Evolutionary conservation across 2,113 vertebrate species (phyloP).

Genomic region (Dasyurus viverrinus): DNA sequence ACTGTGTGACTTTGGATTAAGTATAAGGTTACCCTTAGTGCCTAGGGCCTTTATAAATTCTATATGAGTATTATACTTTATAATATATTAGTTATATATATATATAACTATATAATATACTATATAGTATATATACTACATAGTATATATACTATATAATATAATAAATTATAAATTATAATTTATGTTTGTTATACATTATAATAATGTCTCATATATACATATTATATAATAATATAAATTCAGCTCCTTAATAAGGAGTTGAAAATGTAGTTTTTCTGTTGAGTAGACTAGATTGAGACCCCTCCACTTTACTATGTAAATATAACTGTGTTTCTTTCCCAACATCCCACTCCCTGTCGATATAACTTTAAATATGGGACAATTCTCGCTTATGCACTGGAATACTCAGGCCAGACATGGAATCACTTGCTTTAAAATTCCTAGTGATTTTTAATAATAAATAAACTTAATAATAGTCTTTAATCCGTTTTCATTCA

Average conservation of each 20-base stretch:
- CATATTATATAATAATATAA: too few species aligned
- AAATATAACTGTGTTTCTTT: not conserved
- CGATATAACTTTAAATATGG: not conserved
- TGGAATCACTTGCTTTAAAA: not conserved
- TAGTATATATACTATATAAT: too few species aligned
- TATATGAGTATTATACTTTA: too few species aligned
- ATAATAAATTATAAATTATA: too few species aligned
- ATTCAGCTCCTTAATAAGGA: not conserved
- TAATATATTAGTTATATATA: too few species aligned
- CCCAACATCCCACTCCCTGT: too few species aligned
- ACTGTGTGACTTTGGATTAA: not conserved
- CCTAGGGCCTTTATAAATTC: not conserved
- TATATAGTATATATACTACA: too few species aligned
- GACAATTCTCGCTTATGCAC: not conserved
- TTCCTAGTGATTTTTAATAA: not conserved
- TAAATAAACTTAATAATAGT: not conserved
- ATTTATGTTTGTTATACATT: too few species aligned
- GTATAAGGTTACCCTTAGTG: not conserved
- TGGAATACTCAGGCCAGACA: not conserved
- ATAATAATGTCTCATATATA: too few species aligned
- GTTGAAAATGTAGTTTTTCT: not conserved
- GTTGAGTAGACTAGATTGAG: not conserved
- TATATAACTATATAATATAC: too few species aligned
- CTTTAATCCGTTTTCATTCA: not conserved
- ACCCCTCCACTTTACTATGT: not conserved